These are phyloP conservation scores for Dascillus cervinus DNA, from an alignment of 2,888 invertebrate species.

Conservation along the genomic window DNA sequence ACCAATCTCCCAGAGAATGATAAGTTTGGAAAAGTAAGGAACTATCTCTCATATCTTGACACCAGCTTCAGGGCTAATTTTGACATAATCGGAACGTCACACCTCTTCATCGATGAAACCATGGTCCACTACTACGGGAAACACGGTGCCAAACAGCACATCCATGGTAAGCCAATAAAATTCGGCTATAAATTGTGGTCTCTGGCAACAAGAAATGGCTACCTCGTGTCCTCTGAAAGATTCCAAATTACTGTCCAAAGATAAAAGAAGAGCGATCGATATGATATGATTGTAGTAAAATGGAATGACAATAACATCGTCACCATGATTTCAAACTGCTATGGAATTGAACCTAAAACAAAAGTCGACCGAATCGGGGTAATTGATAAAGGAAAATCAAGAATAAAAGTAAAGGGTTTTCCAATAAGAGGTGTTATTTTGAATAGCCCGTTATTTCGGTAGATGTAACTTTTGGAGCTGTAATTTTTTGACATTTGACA, in stretches of 20 bases:
- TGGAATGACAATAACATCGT: slow-evolving; percentile 5
- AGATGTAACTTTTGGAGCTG: too few species aligned
- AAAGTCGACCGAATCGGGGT: slow-evolving; percentile 2
- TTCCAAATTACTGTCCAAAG: too few species aligned
- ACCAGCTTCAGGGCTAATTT: too few species aligned
- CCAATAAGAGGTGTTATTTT: too few species aligned
- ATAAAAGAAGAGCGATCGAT: too few species aligned
- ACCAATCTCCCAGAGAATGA: slow-evolving; percentile 4
- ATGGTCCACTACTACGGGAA: slow-evolving; percentile 3
- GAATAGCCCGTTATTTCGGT: too few species aligned
- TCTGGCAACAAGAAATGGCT: not conserved
- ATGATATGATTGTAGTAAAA: not conserved
- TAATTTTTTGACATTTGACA: too few species aligned
- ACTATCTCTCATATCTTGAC: not conserved
- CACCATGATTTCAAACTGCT: slow-evolving; percentile 2
- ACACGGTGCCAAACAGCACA: slow-evolving; percentile 4
- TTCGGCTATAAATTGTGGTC: slow-evolving; percentile 2
- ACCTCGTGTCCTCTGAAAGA: not conserved
- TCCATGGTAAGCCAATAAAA: slow-evolving; percentile 4
- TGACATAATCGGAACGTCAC: not conserved
- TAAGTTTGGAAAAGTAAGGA: not conserved
- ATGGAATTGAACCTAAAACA: not conserved
- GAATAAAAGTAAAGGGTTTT: slow-evolving; percentile 7
- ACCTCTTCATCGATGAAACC: slow-evolving; percentile 3
- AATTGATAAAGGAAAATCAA: not conserved